Evolutionary conservation across 2,797 vertebrate species (phyloP), one percentile per base, ranked within the genome.

Genomic region (Alauda arvensis): DNA sequence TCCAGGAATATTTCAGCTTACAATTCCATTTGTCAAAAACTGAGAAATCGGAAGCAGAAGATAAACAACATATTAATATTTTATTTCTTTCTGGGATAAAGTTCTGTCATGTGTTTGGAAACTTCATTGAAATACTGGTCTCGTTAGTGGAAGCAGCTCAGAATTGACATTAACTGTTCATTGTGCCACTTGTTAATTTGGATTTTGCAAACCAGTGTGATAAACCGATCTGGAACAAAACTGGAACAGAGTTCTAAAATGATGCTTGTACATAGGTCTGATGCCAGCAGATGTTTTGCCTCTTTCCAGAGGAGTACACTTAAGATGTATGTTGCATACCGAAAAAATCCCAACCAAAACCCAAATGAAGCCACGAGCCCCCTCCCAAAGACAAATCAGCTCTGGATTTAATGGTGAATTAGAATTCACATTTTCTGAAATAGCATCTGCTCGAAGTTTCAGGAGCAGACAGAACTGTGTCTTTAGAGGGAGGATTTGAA

Each of bases 21-120:
- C 25, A 80, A 15, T 77, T 88, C 43, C 21, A 8, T 87, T 95
- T 90, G 29, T 92, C 51, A 78, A 63, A 88, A 87, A 33, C 18
- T 18, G 67, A 78, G 51, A 71, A 67, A 72, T 20, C 76, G 9
- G 74, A 53, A 83, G 46, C 43, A 49, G 42, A 76, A 83, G 34
- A 40, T 86, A 56, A 92, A 62, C 51, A 89, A 65, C 24, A 70
- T 69, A 52, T 2, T 84, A 81, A 70, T 85, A 83, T 85, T 82
- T 85, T 91, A 85, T 55, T 86, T 75, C 31, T 83, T 88, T 91
- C 77, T 56, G 56, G 57, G 34, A 60, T 78, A 45, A 62, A 65
- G 71, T 83, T 87, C 57, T 87, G 57, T 84, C 43, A 31, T 18
- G 12, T 76, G 31, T 88, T 86, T 79, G 71, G 75, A 79, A 88